phyloP scores from a whole-genome alignment of 1,140 invertebrate species.

The Sitodiplosis mosellana region DNA sequence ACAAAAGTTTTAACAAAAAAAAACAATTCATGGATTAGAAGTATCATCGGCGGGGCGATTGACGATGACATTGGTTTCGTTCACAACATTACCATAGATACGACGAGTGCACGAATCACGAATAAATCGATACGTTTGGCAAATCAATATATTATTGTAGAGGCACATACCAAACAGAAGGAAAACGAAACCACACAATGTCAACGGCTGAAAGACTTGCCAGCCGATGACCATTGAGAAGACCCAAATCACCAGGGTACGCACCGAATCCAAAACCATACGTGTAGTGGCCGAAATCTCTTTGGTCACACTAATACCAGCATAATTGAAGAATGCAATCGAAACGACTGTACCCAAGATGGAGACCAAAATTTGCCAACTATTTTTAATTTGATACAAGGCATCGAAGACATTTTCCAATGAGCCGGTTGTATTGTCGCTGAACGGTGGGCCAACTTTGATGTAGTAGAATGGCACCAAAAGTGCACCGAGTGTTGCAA shows the following conservation, averaged over 20 bases:
- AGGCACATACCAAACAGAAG: conserved; percentile 55
- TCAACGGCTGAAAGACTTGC: conserved; percentile 65
- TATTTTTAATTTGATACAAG: conserved; percentile 52
- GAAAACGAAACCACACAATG: conserved; percentile 55
- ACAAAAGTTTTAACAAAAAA: too few species aligned
- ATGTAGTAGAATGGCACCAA: conserved; percentile 77
- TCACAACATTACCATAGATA: conserved; percentile 12
- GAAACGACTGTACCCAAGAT: conserved; percentile 65
- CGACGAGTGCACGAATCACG: conserved; percentile 12
- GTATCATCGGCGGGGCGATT: conserved; percentile 16
- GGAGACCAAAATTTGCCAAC: conserved; percentile 22
- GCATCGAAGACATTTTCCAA: conserved; percentile 77
- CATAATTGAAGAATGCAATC: conserved; percentile 93
- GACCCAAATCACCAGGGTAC: conserved; percentile 80
- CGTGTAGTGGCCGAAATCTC: conserved; percentile 80
- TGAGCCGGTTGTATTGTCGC: conserved; percentile 52
- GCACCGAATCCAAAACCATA: conserved; percentile 78
- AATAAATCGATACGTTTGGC: conserved; percentile 11
- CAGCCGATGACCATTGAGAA: conserved; percentile 53
- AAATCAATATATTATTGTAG: conserved; percentile 53
- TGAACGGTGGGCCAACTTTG: conserved; percentile 50
- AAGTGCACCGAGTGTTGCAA: conserved; percentile 48
- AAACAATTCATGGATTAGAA: too few species aligned
- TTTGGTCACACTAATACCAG: conserved; percentile 90
- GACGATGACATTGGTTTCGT: conserved; percentile 6